These are phyloP conservation scores for Syngnathus typhle DNA, from an alignment of 2,113 vertebrate species.

Conservation along the genomic window DNA sequence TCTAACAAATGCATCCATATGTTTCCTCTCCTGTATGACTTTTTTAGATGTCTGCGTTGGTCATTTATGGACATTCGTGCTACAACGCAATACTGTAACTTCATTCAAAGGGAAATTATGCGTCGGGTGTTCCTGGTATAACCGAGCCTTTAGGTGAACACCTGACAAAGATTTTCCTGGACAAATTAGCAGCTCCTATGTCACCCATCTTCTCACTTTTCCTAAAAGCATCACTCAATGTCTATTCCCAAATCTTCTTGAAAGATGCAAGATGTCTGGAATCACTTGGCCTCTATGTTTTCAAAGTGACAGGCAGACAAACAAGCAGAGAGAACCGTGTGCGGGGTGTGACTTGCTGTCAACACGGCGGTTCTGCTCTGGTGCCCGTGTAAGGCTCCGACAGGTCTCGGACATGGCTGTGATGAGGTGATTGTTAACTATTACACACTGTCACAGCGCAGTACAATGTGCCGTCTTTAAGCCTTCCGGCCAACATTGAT, in stretches of 20 bases:
- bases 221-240: background rate
- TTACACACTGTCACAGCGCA: conserved; percentile 65
- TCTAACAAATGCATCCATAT: background rate
- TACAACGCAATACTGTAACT: background rate
- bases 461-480: conserved; percentile 63
- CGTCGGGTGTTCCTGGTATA: background rate
- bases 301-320: conserved; percentile 38
- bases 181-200: conserved; percentile 3
- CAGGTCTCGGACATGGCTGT: conserved; percentile 63
- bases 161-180: background rate
- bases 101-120: background rate
- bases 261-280: conserved; percentile 22
- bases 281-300: conserved; percentile 31
- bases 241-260: background rate
- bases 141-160: background rate
- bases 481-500: conserved; percentile 62
- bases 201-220: conserved; percentile 3
- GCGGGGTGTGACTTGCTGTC: conserved; percentile 61
- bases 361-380: conserved; percentile 65
- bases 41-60: background rate
- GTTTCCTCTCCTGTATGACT: background rate
- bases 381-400: conserved; percentile 55
- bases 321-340: conserved; percentile 33
- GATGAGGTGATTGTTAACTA: conserved; percentile 71
- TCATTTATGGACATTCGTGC: background rate